Evolutionary conservation across 2,797 vertebrate genomes (phyloP), one percentile per base, ranked within the genome.

Genomic region (Schizopygopsis pylzovi): DNA sequence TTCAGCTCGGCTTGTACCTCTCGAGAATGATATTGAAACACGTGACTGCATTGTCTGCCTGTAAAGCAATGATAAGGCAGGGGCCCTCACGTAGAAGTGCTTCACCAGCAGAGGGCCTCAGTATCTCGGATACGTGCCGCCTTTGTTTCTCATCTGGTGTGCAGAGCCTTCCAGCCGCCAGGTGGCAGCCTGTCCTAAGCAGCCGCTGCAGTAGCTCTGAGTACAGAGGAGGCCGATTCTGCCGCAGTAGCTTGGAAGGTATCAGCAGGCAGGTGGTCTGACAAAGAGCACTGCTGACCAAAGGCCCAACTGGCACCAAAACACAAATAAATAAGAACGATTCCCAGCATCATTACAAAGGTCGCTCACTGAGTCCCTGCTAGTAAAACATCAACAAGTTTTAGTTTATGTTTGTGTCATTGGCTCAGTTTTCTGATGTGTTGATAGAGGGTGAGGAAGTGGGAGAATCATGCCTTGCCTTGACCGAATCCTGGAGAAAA

Each of bases 211-310:
- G 89, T 56, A 92, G 78, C 1, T 93, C 90, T 13, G 94, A 79
- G 13, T 92, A 93, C 0, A 91, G 86, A 8, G 91, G 89, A 28
- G 12, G 87, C 63, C 88, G 86, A 1, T 88, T 81, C 45, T 90
- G 92, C 65, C 12, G 61, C 59, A 93, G 90, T 67, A 90, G 84
- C n/a, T 91, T 83, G 39, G 89, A 85, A 1, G 94, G 92, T 75
- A 96, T 59, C 43, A 96, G 11, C 47, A 96, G 90, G 91, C 94
- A 96, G 81, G 92, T 95, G 87, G 91, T 94, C 84, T 95, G 95
- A 90, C 93, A 94, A 77, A 86, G 86, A 86, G 87, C 85, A 82
- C 81, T 88, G 75, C 81, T 83, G 83, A 87, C 41, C 15, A 83
- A 82, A 85, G 83, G 86, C 87, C 85, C 91, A 89, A 88, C 80